Base-by-base conservation (phyloP, 2,797 vertebrate species). In the Bradypodion pumilum region DNA sequence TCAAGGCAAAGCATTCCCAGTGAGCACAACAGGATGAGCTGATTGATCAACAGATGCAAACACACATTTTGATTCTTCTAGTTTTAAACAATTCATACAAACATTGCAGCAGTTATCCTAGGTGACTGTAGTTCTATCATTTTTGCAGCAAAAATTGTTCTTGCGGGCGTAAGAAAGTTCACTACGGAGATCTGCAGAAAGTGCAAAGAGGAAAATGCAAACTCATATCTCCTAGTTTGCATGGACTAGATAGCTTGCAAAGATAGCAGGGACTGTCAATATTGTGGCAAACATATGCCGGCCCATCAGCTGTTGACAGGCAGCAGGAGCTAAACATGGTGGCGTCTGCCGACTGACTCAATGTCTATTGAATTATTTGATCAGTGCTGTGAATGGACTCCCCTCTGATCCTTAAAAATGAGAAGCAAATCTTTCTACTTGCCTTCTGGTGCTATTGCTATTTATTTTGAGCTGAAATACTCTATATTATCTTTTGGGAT, bases 251-350 rank as follows among this genome's bases (percentile, higher is more conserved):
- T 80, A 16, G 32, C 63, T 42, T 65, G 12, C n/a, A 37, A n/a
- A 76, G 52, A 44, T 78, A 92, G 89, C 93, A 93, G 91, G 81
- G 0, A 5, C 87, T 85, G 86, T 80, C 78, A 89, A n/a, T 32
- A 56, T 90, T 88, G 90, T 16, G 85, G 83, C 91, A 93, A 93
- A 93, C 90, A 93, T 82, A 88, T 91, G 90, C 91, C 90, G 89
- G 90, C 91, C 91, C 88, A 89, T 93, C 92, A 91, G 86, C 90
- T 93, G 89, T 93, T 94, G 93, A 94, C 93, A 93, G 93, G 91
- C 89, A 88, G 94, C 93, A 93, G 68, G 63, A 59, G 88, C 90
- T 93, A 91, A 94, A 93, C 88, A 37, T 52, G 21, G 46, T 5
- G 25, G 27, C 49, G n/a, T 90, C 91, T 88, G 92, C 90, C 76